phyloP scores from a whole-genome alignment of 1,140 invertebrate species.

The Chionoecetes opilio region DNA sequence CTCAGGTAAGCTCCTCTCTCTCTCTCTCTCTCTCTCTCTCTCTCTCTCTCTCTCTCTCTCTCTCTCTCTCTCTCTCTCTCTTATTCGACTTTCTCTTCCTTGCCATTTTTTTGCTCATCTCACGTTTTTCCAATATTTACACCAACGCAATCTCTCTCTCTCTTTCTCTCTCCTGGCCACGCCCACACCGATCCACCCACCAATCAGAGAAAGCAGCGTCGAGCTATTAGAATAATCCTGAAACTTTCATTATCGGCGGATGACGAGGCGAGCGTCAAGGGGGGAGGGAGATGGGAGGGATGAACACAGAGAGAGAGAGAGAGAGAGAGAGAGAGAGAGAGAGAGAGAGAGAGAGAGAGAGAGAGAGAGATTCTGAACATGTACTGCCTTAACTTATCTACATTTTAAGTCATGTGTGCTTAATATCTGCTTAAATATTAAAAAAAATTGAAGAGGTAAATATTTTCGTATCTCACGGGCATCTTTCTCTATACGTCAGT shows the following conservation, averaged over 20 bases:
- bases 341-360: not conserved
- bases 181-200: not conserved
- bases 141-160: not conserved
- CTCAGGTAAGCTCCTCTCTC: not conserved
- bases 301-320: not conserved
- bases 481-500: not conserved
- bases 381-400: too few relatives aligned
- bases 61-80: too few relatives aligned
- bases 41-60: too few relatives aligned
- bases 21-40: too few relatives aligned
- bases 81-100: not conserved
- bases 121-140: not conserved
- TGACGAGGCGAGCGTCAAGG: not conserved
- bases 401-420: too few relatives aligned
- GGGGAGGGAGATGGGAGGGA: not conserved
- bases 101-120: not conserved
- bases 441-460: too few relatives aligned
- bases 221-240: not conserved
- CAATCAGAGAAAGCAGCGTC: not conserved
- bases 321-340: not conserved
- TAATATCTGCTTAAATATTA: too few relatives aligned
- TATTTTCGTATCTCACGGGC: not conserved
- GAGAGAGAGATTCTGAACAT: not conserved
- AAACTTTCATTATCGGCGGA: not conserved
- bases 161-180: constrained; percentile 2